Percentiles rank a stretch among this genome's conserved stretches.
Evolutionary conservation across 2,113 vertebrate genomes (phyloP).

Genomic region (Tinamus guttatus): DNA sequence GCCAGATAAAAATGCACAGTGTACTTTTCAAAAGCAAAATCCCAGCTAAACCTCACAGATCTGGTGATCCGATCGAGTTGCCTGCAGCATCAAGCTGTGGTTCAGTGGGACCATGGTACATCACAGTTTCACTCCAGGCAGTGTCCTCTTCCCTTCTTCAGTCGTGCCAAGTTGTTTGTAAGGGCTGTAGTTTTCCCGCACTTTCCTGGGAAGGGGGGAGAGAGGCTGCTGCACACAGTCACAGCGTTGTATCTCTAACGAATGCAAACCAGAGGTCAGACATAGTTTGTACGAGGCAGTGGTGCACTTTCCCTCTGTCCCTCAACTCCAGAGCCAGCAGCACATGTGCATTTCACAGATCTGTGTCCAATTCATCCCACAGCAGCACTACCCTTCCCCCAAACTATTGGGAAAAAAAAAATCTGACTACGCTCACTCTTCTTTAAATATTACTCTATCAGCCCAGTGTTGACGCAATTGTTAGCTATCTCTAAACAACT

Average conservation of each 20-base stretch:
- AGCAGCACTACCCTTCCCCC: not conserved
- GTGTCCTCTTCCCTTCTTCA: accelerated
- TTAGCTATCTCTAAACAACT: not conserved
- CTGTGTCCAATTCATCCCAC: not conserved
- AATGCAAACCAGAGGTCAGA: not conserved
- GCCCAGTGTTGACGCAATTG: accelerated
- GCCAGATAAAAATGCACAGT: not conserved
- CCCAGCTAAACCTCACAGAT: not conserved
- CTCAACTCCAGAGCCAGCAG: not conserved
- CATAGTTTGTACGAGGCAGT: not conserved
- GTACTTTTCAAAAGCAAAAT: slow-evolving; percentile 32
- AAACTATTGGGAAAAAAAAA: not conserved
- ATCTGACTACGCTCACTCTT: accelerated
- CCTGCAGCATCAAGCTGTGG: not conserved
- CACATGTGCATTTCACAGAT: accelerated
- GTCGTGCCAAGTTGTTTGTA: not conserved
- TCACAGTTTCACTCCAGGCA: not conserved
- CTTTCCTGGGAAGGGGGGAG: not conserved
- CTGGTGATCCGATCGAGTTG: not conserved
- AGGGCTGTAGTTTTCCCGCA: not conserved
- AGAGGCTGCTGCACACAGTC: not conserved
- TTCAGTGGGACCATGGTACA: not conserved
- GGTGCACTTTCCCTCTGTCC: not conserved
- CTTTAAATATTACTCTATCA: not conserved
- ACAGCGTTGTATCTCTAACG: not conserved